Conservation (phyloP, 2,113 vertebrate genomes). For the Panurus biarmicus region DNA sequence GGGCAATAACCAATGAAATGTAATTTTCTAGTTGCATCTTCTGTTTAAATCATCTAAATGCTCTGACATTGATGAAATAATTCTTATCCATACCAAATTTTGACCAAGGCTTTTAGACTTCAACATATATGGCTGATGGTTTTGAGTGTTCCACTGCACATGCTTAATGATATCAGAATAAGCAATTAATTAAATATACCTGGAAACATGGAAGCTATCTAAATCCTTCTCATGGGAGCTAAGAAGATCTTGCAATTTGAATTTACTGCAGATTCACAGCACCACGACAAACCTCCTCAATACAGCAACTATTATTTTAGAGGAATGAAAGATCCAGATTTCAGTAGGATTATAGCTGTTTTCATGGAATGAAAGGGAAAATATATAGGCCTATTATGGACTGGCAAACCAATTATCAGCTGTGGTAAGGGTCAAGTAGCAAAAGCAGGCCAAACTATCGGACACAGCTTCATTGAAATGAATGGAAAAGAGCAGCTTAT, state of each 20-base stretch:
- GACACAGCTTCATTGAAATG: neutral
- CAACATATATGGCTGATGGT: neutral
- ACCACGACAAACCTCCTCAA: neutral
- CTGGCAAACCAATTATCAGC: constrained; percentile 6
- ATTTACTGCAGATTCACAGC: neutral
- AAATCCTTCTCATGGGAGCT: neutral
- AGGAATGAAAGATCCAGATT: neutral
- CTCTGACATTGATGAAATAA: neutral
- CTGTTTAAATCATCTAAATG: neutral
- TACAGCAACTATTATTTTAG: neutral
- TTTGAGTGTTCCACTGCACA: neutral
- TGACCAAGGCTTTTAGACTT: neutral
- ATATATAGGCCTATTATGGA: neutral
- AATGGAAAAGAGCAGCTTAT: neutral
- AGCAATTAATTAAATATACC: neutral
- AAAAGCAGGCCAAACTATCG: neutral
- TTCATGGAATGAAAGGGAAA: neutral
- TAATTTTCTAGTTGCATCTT: neutral
- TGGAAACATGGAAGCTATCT: neutral
- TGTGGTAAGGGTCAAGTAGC: neutral
- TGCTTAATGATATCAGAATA: neutral
- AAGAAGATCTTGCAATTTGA: neutral
- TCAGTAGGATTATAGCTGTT: neutral
- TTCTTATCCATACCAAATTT: neutral
- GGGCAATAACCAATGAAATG: neutral